Evolutionary conservation across 2,797 vertebrate species (phyloP), one percentile per base, ranked within the genome.

Genomic region (Threskiornis aethiopicus): DNA sequence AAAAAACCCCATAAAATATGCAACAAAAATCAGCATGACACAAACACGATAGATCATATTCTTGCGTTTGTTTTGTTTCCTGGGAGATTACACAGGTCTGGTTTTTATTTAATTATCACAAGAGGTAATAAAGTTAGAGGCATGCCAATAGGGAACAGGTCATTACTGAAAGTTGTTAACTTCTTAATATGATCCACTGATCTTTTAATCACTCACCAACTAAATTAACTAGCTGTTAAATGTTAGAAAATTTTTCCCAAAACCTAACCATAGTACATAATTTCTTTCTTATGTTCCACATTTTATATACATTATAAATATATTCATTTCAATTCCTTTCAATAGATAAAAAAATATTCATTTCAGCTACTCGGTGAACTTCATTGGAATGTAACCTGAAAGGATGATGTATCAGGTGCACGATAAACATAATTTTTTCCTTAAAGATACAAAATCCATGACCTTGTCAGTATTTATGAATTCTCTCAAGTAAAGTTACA

Each of bases 91-190:
- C 42, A 42, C 26, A 90, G 83, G 62, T 89, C 88, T 90, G 47
- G 6, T 93, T 97, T 97, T 97, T 95, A 97, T 96, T 96, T 97
- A 97, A 97, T 97, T 97, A 95, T 93, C 84, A 95, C 44, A 87
- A 85, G 49, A 70, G 29, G 61, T 97, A 97, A 97, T 96, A 96
- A 94, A 95, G 75, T 88, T 95, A 94, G 84, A 96, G 76, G 89
- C 46, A 96, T 92, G 84, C 87, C 96, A 97, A 51, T 5, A 42
- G 90, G 83, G 79, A 97, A 46, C 37, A 93, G 85, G 85, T 94
- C 84, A 96, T 67, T 96, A 96, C 79, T 35, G 90, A 91, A 89
- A 94, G 79, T 57, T 97, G 89, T 96, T 98, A 96, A 96, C 88
- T 93, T 96, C 95, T 94, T 97, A 90, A 76, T 75, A 96, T 52